Percentiles rank a stretch among this genome's conserved stretches.
phyloP scores from a whole-genome alignment of 2,113 vertebrate species.

The Myrmecophaga tridactyla region DNA sequence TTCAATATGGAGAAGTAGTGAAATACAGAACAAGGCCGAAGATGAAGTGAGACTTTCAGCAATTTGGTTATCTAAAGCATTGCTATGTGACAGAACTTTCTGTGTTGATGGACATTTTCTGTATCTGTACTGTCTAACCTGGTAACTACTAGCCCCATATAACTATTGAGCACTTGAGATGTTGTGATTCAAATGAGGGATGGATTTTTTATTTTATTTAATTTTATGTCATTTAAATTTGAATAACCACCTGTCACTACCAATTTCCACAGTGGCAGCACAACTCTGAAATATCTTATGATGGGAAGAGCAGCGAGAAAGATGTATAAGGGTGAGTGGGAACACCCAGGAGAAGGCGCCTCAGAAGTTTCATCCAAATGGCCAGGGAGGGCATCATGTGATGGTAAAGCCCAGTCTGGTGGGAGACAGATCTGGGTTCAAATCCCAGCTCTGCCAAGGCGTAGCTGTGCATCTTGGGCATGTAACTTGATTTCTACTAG shows the following conservation, averaged over 20 bases:
- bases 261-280: background rate
- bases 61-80: background rate
- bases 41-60: background rate
- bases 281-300: background rate
- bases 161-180: background rate
- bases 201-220: conserved; percentile 14
- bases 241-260: background rate
- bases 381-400: background rate
- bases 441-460: background rate
- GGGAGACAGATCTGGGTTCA: background rate
- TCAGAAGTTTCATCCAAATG: background rate
- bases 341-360: background rate
- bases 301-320: background rate
- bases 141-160: background rate
- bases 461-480: background rate
- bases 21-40: background rate
- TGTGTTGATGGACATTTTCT: background rate
- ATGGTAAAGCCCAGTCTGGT: background rate
- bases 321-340: background rate
- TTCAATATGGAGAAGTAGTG: background rate
- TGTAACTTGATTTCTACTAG: background rate
- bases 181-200: background rate
- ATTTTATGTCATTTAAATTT: background rate
- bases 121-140: background rate
- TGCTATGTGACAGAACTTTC: background rate